phyloP scores from a whole-genome alignment of 2,888 invertebrate species.

The Ganaspis brasiliensis region DNA sequence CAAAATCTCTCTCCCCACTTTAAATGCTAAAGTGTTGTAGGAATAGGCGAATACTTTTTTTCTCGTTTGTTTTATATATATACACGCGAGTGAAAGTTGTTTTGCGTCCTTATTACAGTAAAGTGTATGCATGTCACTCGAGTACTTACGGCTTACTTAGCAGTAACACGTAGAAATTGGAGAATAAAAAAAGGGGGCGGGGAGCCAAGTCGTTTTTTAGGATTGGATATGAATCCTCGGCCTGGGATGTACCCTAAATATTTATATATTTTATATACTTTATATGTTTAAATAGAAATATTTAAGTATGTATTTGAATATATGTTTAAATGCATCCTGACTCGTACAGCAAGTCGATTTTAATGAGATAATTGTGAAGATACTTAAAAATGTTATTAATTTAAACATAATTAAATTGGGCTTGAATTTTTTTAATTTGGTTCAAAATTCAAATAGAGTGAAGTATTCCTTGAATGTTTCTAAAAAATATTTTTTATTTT shows the following conservation, averaged over 20 bases:
- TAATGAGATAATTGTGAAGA: too few relatives aligned
- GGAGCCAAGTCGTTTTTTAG: constrained; percentile 63
- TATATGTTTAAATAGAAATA: constrained; percentile 21
- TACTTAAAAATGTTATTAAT: too few relatives aligned
- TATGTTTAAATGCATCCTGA: background rate
- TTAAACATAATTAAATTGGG: too few relatives aligned
- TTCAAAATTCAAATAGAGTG: too few relatives aligned
- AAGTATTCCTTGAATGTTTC: too few relatives aligned
- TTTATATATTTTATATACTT: constrained; percentile 15
- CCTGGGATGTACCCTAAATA: constrained; percentile 7
- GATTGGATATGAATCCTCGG: constrained; percentile 42
- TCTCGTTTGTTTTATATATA: constrained; percentile 67
- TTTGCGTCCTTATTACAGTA: constrained; percentile 63
- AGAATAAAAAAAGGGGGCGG: constrained; percentile 73
- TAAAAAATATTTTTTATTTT: too few relatives aligned
- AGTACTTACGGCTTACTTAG: constrained; percentile 63
- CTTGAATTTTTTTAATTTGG: too few relatives aligned
- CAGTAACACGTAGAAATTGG: constrained; percentile 77
- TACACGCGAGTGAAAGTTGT: constrained; percentile 73
- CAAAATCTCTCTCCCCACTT: background rate
- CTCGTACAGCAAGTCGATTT: too few relatives aligned
- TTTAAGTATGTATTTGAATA: constrained; percentile 9
- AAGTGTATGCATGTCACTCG: constrained; percentile 62
- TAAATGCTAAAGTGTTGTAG: constrained; percentile 44
- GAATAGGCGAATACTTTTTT: constrained; percentile 65